Conservation (phyloP, 2,888 invertebrate species). For the Drosophila affinis region DNA sequence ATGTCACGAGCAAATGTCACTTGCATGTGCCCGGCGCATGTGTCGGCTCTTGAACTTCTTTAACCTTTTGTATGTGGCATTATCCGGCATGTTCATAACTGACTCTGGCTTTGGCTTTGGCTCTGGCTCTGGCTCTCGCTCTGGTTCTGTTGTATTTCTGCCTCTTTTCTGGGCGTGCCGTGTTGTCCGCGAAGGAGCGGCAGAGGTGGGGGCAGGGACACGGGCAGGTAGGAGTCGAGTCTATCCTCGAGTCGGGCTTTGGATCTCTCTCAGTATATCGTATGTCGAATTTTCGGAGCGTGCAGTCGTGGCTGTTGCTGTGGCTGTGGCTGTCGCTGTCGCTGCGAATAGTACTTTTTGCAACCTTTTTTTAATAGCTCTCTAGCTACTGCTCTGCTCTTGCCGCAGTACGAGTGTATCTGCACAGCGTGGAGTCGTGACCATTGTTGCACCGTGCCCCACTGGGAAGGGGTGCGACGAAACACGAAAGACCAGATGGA, state of each 20-base stretch:
- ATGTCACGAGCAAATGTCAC: conserved; percentile 77
- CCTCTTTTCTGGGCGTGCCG: conserved; percentile 30
- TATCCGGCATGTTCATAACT: conserved; percentile 65
- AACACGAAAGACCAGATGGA: conserved; percentile 7
- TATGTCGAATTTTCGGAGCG: conserved; percentile 75
- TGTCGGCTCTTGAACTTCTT: conserved; percentile 73
- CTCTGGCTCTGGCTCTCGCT: background rate
- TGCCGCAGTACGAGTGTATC: conserved; percentile 12
- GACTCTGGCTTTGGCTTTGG: conserved; percentile 41
- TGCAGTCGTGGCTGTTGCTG: conserved; percentile 54
- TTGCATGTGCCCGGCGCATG: conserved; percentile 68
- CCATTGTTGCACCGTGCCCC: conserved; percentile 59
- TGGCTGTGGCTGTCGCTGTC: conserved; percentile 46
- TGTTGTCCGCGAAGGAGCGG: conserved; percentile 17
- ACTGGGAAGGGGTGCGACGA: background rate
- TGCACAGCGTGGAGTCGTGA: conserved; percentile 52
- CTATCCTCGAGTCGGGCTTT: conserved; percentile 38
- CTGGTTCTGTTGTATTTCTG: conserved; percentile 2
- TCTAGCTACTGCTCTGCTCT: conserved; percentile 71
- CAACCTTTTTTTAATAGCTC: conserved; percentile 64
- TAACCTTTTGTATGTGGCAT: conserved; percentile 67
- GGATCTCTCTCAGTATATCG: conserved; percentile 47
- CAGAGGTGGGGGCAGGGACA: background rate
- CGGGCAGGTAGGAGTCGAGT: conserved; percentile 19
- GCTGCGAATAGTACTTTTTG: conserved; percentile 45